Evolutionary conservation across 2,888 invertebrate species (phyloP), one percentile per base, ranked within the genome.

Genomic region (Willowsia nigromaculata): DNA sequence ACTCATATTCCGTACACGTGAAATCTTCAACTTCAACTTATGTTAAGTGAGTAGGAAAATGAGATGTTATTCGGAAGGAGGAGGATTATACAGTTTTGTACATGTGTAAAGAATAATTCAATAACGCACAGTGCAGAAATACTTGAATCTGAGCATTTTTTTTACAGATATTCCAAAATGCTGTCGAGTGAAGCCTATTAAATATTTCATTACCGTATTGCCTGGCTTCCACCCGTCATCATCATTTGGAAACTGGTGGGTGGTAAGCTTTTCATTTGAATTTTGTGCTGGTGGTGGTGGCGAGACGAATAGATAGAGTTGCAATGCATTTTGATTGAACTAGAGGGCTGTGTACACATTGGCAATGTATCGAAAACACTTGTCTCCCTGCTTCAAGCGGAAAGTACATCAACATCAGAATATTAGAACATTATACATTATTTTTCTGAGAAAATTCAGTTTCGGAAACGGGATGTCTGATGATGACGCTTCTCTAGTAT

Each of bases 161-260:
- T 43, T 11, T 30, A 22, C 43, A 71, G n/a, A 76, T 76, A 76
- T 27, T 27, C n/a, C 11, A 53, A 30, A 74, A 43, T 37, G 37
- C 53, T 53, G 30, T 84, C 27, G 56, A 76, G 62, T 62, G 43
- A 85, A 76, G 9, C 50, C 74, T 50, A 85, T 85, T 85, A 85
- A 76, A 85, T 43, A 85, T 85, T 85, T 85, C 85, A 85, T 76
- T 85, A 59, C 43, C 15, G 5, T 50, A 84, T 84, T 56, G 53
- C 84, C 84, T 71, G 82, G 81, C 68, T 68, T 83, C 82, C 65
- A 80, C 62, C 86, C 65, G 85, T 85, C 85, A 85, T 50, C 78
- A 86, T 80, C 50, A 80, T 86, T 86, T 68, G 37, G 15, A 37
- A 80, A 40, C 80, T 86, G 80, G 86, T 86, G 86, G 86, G 86